Base-by-base conservation (phyloP, 30 jellyfish, hydroid and myxozoan species). In the Chrysaora quinquecirrha region DNA sequence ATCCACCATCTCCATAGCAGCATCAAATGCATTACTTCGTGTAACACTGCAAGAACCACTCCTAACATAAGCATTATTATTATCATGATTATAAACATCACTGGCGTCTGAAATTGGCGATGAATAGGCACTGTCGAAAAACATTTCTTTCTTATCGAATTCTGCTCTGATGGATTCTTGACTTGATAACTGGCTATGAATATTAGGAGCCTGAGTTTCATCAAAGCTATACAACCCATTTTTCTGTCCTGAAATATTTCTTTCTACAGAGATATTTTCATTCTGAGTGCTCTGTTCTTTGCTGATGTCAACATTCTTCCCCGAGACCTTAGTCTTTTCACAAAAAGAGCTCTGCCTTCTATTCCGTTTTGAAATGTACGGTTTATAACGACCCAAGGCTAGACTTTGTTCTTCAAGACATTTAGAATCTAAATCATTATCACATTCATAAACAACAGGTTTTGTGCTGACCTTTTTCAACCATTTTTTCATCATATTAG, bases 121-220 rank as follows among this genome's bases (percentile, higher is more conserved):
- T 16, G 68, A 52, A 20, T 52, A 52, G 27, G 68, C 68, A 52
- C 68, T 52, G 68, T 52, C 68, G 19, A 52, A 52, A 3, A 52
- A 20, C 25, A 20, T 16, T 20, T 52, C 68, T 19, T 16, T 20
- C 19, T 52, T 52, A 10, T 38, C 54, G 14, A 38, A 38, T 14
- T 6, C 14, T 6, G 11, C 6, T 38, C 54, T 38, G 11, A 38
- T 14, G 54, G 6, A 6, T 52, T 16, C 29, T 9, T 52, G 9
- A 4, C 12, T 52, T 19, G 25, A 9, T 3, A 20, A 3, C 19
- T 12, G 27, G 29, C 19, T 4, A 9, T 20, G 68, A 19, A 3
- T 9, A 16, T 52, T 20, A 52, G 68, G 27, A 43, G 9, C 16
- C 58, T 16, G 16, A 52, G 2, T 20, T 19, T 52, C 68, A 3